These are phyloP conservation scores for Paragorgia papillata DNA, from an alignment of 92 coral and sea anemone genomes.

Conservation along the genomic window DNA sequence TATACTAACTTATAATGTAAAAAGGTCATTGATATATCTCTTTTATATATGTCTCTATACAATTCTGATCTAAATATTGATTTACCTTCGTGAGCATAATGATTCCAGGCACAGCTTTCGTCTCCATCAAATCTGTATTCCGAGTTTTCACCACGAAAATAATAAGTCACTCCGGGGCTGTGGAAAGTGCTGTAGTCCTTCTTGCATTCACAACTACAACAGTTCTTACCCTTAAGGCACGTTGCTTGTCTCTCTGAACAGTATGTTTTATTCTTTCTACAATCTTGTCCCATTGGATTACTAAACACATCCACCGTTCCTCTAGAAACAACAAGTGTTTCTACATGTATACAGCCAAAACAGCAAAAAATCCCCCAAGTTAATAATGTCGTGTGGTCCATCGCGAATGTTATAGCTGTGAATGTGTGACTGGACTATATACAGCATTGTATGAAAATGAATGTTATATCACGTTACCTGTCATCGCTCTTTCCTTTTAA, in stretches of 20 bases:
- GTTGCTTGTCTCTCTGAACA: slow-evolving; percentile 15
- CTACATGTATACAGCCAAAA: background rate
- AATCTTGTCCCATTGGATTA: slow-evolving; percentile 2
- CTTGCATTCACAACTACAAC: slow-evolving; percentile 43
- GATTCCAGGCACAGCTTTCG: slow-evolving; percentile 32
- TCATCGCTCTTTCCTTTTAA: no score
- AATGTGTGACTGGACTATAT: no score
- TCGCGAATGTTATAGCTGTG: background rate
- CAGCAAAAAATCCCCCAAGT: background rate
- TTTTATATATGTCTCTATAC: no score
- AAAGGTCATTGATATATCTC: no score
- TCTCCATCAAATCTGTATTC: slow-evolving; percentile 5
- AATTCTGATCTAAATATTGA: no score
- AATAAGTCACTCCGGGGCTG: slow-evolving; percentile 25
- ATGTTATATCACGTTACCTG: no score
- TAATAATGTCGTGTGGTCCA: background rate
- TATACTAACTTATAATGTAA: no score
- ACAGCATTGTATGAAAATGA: no score
- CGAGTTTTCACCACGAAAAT: background rate
- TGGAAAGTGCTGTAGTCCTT: slow-evolving; percentile 32
- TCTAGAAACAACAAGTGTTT: slow-evolving; percentile 6
- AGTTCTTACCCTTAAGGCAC: slow-evolving; percentile 20
- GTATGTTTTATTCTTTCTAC: background rate
- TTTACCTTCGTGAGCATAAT: slow-evolving; percentile 36
- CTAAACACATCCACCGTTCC: slow-evolving; percentile 4